Evolutionary conservation across 2,888 invertebrate genomes (phyloP), one percentile per base, ranked within the genome.

Genomic region (Drosophila robusta): DNA sequence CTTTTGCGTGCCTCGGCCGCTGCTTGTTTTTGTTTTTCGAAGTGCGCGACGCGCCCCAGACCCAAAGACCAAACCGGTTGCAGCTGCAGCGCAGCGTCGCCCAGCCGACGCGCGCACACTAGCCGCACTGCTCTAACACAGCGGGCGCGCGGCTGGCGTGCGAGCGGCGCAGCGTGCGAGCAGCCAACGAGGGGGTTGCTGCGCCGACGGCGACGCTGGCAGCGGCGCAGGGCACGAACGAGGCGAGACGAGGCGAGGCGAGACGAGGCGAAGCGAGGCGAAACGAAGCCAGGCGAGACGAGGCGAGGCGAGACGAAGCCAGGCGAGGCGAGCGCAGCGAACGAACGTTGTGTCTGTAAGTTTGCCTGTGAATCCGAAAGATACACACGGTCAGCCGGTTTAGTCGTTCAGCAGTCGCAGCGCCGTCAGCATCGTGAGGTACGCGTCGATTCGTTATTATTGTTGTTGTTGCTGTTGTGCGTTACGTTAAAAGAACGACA

Each of bases 331-430:
- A 12, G 34, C 34, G 12, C 11, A 24, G 44, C 54, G 54, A 26
- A 26, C 44, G 26, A 26, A 26, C 44, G 44, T 8, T 7, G n/a
- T 36, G n/a, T 8, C 50, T 69, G 69, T 63, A 52, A 45, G 57
- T 55, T 58, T 50, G 70, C 49, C 8, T 70, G 70, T 49, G 70
- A 45, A 64, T 46, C 45, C 70, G 70, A 70, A 70, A 46, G 56
- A 56, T 58, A 65, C 73, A 66, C 74, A 64, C 58, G 58, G 62
- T 70, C 70, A 75, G 75, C 75, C 90, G 90, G 90, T 91, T 92
- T 91, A 92, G 92, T 92, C 91, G 91, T 90, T 91, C 90, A 90
- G 89, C 90, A 90, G 90, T 90, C 91, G 90, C 90, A 90, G 91
- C 79, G 84, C 67, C 87, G 90, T 85, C 73, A 84, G 83, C 83